These are phyloP conservation scores for Anthrax anthrax DNA, from an alignment of 2,888 invertebrate genomes.

Conservation along the genomic window DNA sequence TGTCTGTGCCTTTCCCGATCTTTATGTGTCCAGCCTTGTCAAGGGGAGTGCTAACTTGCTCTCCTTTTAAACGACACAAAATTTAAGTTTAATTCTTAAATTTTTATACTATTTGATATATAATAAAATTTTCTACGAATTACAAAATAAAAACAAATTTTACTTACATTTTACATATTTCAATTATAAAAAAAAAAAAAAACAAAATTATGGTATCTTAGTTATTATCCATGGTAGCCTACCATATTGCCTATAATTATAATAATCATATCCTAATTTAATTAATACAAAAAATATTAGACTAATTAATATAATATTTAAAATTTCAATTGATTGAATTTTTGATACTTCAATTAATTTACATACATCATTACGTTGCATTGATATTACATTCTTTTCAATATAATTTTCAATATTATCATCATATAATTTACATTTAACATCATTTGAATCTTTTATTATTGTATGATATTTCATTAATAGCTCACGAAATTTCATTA, in stretches of 20 bases:
- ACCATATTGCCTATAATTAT: conserved; percentile 63
- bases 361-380: conserved; percentile 57
- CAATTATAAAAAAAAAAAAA: too few relatives aligned
- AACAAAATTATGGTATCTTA: conserved; percentile 46
- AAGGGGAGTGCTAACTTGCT: conserved; percentile 93
- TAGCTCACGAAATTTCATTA: conserved; percentile 58
- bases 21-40: conserved; percentile 80
- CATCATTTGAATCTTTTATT: conserved; percentile 52
- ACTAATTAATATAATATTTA: conserved; percentile 52
- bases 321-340: conserved; percentile 54
- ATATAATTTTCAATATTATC: conserved; percentile 38
- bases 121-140: too few relatives aligned
- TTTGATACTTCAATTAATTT: conserved; percentile 38
- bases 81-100: background rate
- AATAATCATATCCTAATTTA: conserved; percentile 69
- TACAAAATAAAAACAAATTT: too few relatives aligned
- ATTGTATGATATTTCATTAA: conserved; percentile 53
- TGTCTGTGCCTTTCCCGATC: conserved; percentile 29
- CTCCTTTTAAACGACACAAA: conserved; percentile 94
- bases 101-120: background rate
- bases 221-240: conserved; percentile 71
- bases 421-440: conserved; percentile 49
- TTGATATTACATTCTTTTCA: conserved; percentile 47
- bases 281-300: conserved; percentile 57
- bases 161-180: too few relatives aligned